Evolutionary conservation across 2,113 vertebrate genomes (phyloP), one percentile per base, ranked within the genome.

Genomic region (Leucoraja erinaceus): DNA sequence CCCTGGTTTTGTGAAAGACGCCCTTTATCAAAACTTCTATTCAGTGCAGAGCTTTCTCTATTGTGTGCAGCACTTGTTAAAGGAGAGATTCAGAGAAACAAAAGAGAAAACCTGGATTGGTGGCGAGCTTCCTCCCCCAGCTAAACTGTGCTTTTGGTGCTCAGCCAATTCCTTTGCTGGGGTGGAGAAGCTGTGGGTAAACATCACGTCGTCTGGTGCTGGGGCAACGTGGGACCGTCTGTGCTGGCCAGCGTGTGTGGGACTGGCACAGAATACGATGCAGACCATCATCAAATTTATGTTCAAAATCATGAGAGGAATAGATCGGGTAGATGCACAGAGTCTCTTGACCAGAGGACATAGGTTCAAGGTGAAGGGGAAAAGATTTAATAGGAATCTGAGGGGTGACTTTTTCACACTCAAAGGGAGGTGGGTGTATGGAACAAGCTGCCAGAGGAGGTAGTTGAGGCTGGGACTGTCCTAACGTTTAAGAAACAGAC

Each of bases 161-260:
- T 47, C 31, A 11, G 63, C 47, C 63, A 91, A 91, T 91, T 91
- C 47, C 20, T 47, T 33, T 91, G 88, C 66, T 70, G 88, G 12
- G 66, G 12, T 72, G 88, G 31, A 72, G 88, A 91, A 38, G 88
- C 88, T 47, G 88, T 68, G 88, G 63, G 88, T 47, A 25, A 91
- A 47, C 28, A 20, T 70, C 88, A 91, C 63, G 31, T 72, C 33
- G 12, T 47, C 33, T 25, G 3, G 31, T 70, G 61, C 16, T 70
- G 5, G 16, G 66, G 18, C 33, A 59, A 63, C 25, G 18, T 63
- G 12, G 56, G 83, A 59, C 59, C 20, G n/a, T 31, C 83, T 63
- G 6, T 63, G 59, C 56, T 63, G 56, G 83, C 18, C 63, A 63
- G n/a, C 63, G n/a, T 66, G 28, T 66, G 28, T 18, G 83, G n/a